Evolutionary conservation across 2,888 invertebrate species (phyloP), one percentile per base, ranked within the genome.

Genomic region (Agrochola lychnidis): DNA sequence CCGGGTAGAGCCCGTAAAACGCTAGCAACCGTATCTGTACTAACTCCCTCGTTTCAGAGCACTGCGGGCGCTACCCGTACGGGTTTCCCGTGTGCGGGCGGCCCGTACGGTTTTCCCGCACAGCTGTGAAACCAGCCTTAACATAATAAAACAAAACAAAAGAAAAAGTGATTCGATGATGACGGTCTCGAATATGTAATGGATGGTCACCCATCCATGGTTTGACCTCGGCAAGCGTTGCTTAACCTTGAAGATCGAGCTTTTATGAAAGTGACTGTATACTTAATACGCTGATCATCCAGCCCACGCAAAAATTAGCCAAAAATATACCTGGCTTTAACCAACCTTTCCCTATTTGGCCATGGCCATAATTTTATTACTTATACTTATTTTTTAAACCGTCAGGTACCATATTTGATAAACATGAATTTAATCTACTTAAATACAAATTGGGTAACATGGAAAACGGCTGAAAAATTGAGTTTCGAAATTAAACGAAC

Each of bases 401-500:
- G 40, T 42, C 25, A 42, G 12, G 12, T 42, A 25, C 14, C 30
- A 30, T 42, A 67, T 76, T 76, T 68, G 5, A 25, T 30, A 30
- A 74, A 36, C 59, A 51, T 30, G 36, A 56, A 25, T 48, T 42
- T 62, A 77, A 70, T 77, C 40, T 22, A 62, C 25, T 70, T 78
- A 77, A 22, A 42, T 7, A 25, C 45, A 56, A 77, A 77, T 78
- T 45, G 62, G 78, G 36, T 9, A 40, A 40, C 16, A 56, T 70
- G 53, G 78, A 14, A 36, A n/a, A 48, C 30, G 42, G 48, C 16
- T 56, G 48, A 14, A 56, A 70, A 77, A 70, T 62, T 62, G 70
- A 70, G 62, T 70, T 77, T 70, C 25, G 16, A 53, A 61, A 77
- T 77, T 53, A 77, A 62, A 45, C 53, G n/a, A 48, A 45, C 25